These are phyloP conservation scores for Vombatus ursinus DNA, from an alignment of 2,113 vertebrate species.

Conservation along the genomic window DNA sequence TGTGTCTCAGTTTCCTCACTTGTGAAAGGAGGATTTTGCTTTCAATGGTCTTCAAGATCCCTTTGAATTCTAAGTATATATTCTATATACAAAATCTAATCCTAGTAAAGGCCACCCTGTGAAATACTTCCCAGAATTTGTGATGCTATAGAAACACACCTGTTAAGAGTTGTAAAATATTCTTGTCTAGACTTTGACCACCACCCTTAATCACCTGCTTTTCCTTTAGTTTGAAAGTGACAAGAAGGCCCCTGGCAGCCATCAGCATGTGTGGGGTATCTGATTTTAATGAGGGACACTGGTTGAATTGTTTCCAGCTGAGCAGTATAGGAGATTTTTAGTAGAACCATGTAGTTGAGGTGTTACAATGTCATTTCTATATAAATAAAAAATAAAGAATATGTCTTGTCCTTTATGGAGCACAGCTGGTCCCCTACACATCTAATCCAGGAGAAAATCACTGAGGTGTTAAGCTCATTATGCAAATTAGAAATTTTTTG, in stretches of 20 bases:
- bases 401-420: neutral
- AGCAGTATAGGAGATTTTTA: neutral
- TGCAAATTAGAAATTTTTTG: conserved; percentile 21
- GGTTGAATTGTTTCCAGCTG: conserved; percentile 6
- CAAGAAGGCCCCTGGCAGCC: neutral
- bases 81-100: neutral
- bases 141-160: neutral
- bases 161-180: neutral
- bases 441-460: conserved; percentile 9
- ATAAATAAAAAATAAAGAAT: conserved; percentile 17
- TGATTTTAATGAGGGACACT: conserved; percentile 34
- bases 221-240: conserved; percentile 23
- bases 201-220: neutral
- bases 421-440: neutral
- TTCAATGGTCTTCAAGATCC: neutral
- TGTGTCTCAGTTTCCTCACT: neutral
- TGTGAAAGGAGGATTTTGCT: neutral
- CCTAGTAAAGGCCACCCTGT: neutral
- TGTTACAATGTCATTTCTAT: conserved; percentile 1
- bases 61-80: neutral
- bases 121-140: neutral
- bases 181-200: neutral
- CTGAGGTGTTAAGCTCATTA: conserved; percentile 17
- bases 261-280: conserved; percentile 51
- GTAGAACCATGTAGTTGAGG: neutral